phyloP scores from a whole-genome alignment of 2,888 invertebrate genomes.

The Eupithecia subumbrata region DNA sequence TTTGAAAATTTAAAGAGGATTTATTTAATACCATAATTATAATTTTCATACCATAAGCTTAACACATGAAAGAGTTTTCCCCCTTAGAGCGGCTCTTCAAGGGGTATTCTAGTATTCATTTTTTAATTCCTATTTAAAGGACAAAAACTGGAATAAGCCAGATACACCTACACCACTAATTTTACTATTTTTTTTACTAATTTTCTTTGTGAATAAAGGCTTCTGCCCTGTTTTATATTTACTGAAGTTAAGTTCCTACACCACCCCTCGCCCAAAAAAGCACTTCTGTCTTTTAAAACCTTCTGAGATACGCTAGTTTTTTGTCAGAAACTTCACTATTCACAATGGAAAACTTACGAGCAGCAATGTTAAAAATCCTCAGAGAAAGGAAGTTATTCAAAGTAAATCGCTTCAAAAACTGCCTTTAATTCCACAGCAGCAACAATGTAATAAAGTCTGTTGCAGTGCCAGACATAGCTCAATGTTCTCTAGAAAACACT shows the following conservation, averaged over 20 bases:
- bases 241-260: too few species aligned
- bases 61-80: neutral
- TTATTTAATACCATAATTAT: neutral
- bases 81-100: too few species aligned
- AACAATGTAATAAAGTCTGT: slow-evolving; percentile 46
- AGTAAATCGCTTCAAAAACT: slow-evolving; percentile 27
- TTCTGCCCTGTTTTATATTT: too few species aligned
- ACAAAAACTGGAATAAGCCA: too few species aligned
- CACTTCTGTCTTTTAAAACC: neutral
- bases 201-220: too few species aligned
- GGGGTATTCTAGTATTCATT: too few species aligned
- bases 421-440: slow-evolving; percentile 33
- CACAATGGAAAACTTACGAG: neutral
- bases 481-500: slow-evolving; percentile 55
- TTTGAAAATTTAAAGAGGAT: too few species aligned
- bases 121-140: too few species aligned
- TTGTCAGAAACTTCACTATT: neutral
- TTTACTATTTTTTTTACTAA: too few species aligned
- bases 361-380: neutral
- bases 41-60: neutral
- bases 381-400: slow-evolving; percentile 1
- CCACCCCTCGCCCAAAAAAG: neutral
- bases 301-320: neutral
- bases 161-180: too few species aligned
- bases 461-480: slow-evolving; percentile 40